Conservation (phyloP, 2,797 vertebrate species). For the Cetoscarus ocellatus region DNA sequence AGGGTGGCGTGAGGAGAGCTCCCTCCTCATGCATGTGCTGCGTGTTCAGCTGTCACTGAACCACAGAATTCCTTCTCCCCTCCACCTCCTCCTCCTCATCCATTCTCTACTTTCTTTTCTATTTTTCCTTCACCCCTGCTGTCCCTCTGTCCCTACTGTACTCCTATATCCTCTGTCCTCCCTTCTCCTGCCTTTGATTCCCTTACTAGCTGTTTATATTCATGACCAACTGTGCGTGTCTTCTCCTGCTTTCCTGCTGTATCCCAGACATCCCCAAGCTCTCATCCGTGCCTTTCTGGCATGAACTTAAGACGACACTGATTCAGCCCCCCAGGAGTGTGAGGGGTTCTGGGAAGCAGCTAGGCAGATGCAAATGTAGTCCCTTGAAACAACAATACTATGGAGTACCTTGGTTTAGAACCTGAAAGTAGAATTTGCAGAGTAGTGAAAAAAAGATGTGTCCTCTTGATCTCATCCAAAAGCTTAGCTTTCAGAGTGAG, state of each 20-base stretch:
- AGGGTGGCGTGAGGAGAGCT: slow-evolving; percentile 38
- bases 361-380: slow-evolving; percentile 8
- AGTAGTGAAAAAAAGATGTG: slow-evolving; percentile 1
- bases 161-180: slow-evolving; percentile 30
- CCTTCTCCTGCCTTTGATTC: slow-evolving; percentile 32
- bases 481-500: neutral
- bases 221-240: slow-evolving; percentile 47
- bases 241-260: slow-evolving; percentile 33
- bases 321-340: slow-evolving; percentile 29
- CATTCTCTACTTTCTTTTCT: slow-evolving; percentile 12
- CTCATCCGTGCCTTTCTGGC: slow-evolving; percentile 62
- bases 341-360: slow-evolving; percentile 36
- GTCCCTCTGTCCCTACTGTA: slow-evolving; percentile 33
- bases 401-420: neutral
- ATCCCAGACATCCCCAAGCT: slow-evolving; percentile 25
- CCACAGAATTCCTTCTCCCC: slow-evolving; percentile 17
- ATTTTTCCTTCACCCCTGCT: slow-evolving; percentile 33
- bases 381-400: slow-evolving; percentile 1
- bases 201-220: slow-evolving; percentile 35
- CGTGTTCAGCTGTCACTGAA: slow-evolving; percentile 71
- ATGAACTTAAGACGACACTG: slow-evolving; percentile 62
- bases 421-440: neutral
- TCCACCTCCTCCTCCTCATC: slow-evolving; percentile 14
- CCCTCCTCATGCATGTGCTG: slow-evolving; percentile 45
- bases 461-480: neutral